A percentile compares a stretch with the other conserved stretches of the same genome.
Conservation (phyloP, 1,140 invertebrate genomes). For the Scaptomyza montana region DNA sequence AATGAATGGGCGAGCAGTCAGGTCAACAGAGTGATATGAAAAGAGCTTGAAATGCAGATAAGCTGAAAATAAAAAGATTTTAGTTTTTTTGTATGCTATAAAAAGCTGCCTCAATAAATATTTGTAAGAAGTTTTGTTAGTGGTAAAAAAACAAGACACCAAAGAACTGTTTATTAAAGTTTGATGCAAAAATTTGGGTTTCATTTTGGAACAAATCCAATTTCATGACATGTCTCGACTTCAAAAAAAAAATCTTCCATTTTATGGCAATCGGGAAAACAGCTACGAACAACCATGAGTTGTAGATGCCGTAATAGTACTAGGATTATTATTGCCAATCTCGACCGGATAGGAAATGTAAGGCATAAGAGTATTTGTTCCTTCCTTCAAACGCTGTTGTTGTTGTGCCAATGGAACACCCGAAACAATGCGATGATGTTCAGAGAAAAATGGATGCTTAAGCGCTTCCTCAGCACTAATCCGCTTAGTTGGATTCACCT, state of each 20-base stretch:
- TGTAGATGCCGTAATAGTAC: background rate
- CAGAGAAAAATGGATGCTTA: constrained; percentile 94
- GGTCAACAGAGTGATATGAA: background rate
- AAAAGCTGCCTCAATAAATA: background rate
- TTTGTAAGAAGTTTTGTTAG: background rate
- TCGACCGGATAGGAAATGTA: constrained; percentile 25
- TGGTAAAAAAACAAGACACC: constrained; percentile 34
- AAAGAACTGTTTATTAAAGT: constrained; percentile 28
- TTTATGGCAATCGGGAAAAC: background rate
- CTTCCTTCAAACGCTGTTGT: constrained; percentile 7
- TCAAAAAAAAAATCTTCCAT: background rate
- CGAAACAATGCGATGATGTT: constrained; percentile 55
- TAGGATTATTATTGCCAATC: background rate
- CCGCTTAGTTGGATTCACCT: constrained; percentile 98
- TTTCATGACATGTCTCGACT: constrained; percentile 21
- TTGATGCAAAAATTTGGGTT: constrained; percentile 36
- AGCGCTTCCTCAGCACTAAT: constrained; percentile 99
- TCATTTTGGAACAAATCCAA: constrained; percentile 31
- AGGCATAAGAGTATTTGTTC: constrained; percentile 38
- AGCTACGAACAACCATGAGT: background rate
- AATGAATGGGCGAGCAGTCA: background rate
- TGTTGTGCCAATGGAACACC: constrained; percentile 28
- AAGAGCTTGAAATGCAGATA: background rate
- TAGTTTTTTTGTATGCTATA: too few species aligned
- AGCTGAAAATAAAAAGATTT: background rate